Evolutionary conservation across 2,797 vertebrate genomes (phyloP).

Genomic region (Acanthopagrus latus): DNA sequence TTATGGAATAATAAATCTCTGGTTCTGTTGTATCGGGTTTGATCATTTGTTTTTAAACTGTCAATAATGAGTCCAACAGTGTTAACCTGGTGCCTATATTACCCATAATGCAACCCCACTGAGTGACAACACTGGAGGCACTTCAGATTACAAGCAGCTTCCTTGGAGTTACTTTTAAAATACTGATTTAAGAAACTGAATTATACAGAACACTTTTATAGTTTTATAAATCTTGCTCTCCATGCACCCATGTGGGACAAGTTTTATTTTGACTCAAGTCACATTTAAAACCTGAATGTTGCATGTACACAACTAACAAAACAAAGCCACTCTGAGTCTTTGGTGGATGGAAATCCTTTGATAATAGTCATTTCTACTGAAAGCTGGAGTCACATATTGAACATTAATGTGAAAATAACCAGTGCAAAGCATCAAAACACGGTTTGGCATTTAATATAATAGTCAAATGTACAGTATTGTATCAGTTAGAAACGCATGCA

Average conservation of each 20-base stretch:
- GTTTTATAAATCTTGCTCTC: neutral
- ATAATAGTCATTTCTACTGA: neutral
- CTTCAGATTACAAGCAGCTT: no score
- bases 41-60: no score
- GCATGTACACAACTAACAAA: neutral
- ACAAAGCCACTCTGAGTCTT: neutral
- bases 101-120: no score
- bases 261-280: neutral
- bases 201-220: neutral
- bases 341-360: neutral
- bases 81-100: no score
- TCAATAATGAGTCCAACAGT: no score
- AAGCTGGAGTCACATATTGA: neutral
- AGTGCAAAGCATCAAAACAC: conserved; percentile 37
- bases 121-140: no score
- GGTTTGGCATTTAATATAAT: conserved; percentile 85
- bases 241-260: neutral
- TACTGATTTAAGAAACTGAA: neutral
- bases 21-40: no score
- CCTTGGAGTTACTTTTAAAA: neutral
- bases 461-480: conserved; percentile 84
- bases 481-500: conserved; percentile 87
- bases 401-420: conserved; percentile 17
- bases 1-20: no score
- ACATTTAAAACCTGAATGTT: neutral